A percentile compares a stretch with the other conserved stretches of the same genome.
Evolutionary conservation across 2,113 vertebrate species (phyloP).

Genomic region (Cochlearius cochlearius): DNA sequence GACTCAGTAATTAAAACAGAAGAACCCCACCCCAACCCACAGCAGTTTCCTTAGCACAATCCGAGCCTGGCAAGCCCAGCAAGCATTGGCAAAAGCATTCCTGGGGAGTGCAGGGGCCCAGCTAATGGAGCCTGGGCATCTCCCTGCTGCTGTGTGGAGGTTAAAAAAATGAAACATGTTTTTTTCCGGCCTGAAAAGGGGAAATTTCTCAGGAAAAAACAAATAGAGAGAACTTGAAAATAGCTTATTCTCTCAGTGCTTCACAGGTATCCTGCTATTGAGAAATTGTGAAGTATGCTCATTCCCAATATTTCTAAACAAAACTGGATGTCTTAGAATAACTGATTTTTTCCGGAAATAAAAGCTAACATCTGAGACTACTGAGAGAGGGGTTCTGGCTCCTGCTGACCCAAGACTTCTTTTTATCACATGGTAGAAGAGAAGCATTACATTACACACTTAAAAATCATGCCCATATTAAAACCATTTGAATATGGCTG

Average conservation of each 20-base stretch:
- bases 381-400: neutral
- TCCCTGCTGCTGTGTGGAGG: neutral
- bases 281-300: neutral
- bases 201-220: neutral
- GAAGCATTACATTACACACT: neutral
- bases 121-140: neutral
- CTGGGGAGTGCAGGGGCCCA: neutral
- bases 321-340: neutral
- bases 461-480: neutral
- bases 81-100: rapidly evolving
- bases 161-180: neutral
- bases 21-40: neutral
- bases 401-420: neutral
- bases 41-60: neutral
- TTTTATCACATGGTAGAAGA: neutral
- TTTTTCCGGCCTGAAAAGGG: neutral
- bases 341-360: neutral
- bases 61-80: neutral
- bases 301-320: neutral
- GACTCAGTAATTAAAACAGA: neutral
- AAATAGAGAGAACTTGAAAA: neutral
- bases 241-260: neutral
- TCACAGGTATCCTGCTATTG: neutral
- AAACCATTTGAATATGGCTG: neutral
- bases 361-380: neutral